phyloP scores from a whole-genome alignment of 2,797 vertebrate species.

The Onychomys leucogaster region DNA sequence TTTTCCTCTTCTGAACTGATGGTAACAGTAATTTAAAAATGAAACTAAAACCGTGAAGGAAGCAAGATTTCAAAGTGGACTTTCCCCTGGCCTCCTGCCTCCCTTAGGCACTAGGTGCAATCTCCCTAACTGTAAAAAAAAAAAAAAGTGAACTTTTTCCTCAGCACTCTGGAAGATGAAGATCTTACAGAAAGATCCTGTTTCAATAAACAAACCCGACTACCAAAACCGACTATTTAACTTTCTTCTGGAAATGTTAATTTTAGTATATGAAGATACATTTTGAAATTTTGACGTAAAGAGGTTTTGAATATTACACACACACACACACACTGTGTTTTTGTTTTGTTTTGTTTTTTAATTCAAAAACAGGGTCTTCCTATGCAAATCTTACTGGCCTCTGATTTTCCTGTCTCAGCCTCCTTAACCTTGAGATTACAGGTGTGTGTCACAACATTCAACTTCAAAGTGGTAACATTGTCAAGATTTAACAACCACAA shows the following conservation, averaged over 20 bases:
- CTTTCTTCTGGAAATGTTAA: constrained; percentile 26
- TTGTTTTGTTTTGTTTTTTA: neutral
- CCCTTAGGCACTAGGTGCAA: neutral
- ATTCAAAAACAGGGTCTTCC: neutral
- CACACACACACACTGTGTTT: neutral
- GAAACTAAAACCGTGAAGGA: constrained; percentile 70
- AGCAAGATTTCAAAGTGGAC: neutral
- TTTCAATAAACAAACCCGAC: neutral
- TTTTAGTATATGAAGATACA: constrained; percentile 49
- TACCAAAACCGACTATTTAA: neutral
- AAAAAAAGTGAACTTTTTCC: neutral
- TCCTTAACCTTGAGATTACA: neutral
- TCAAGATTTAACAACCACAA: constrained; percentile 47
- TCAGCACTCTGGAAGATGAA: neutral
- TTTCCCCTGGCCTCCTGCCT: neutral
- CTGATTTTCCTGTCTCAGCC: neutral
- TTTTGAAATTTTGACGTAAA: constrained; percentile 51
- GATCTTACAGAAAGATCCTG: neutral
- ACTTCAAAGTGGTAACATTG: constrained; percentile 39
- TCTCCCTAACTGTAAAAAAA: neutral
- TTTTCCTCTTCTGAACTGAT: constrained; percentile 4
- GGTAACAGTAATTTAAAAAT: constrained; percentile 59
- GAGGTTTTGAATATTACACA: neutral
- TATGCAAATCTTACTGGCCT: neutral
- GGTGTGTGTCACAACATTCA: neutral